Base-by-base conservation (phyloP, 2,888 invertebrate species). In the Selenia dentaria region DNA sequence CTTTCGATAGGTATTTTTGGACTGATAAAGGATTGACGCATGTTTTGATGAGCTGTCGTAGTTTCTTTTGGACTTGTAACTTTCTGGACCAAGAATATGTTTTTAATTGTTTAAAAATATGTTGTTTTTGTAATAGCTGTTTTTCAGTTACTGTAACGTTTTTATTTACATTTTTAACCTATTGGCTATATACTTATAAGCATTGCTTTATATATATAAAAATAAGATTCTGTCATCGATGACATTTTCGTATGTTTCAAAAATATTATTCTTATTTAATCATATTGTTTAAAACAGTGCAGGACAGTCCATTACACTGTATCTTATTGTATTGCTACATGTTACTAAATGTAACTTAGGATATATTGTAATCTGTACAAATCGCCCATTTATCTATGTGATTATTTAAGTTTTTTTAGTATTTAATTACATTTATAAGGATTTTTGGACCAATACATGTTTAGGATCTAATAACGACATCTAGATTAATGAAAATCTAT, bases 191-290 rank as follows among this genome's bases (percentile, higher is more conserved):
- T 33, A 33, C 26, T 39, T 32, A 37, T n/a, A 40, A 54, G 34
- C 36, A 43, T 44, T 47, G 48, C 29, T 51, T 52, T 51, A 49
- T 31, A 37, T n/a, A n/a, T 59, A 59, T 35, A 59, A 56, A 59
- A 59, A 59, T 57, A 59, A 49, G 53, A 55, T 48, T 40, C 58
- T 44, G 50, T 42, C 49, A 11, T 5, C 26, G 39, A 27, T 33
- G 34, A 46, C 45, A 39, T 46, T 25, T 38, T 27, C 4, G 1
- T 26, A 39, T 35, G 34, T 47, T 36, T 44, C 39, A 56, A 59
- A 59, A 56, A 59, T 59, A 59, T 47, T n/a, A 32, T 47, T 41
- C 4, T 20, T 44, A 22, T 40, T 13, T 35, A 36, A 24, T 50
- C 42, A 49, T 37, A 36, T 52, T 45, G 50, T 22, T 37, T 45